phyloP scores from a whole-genome alignment of 2,888 invertebrate genomes.

The Tipula confusa region DNA sequence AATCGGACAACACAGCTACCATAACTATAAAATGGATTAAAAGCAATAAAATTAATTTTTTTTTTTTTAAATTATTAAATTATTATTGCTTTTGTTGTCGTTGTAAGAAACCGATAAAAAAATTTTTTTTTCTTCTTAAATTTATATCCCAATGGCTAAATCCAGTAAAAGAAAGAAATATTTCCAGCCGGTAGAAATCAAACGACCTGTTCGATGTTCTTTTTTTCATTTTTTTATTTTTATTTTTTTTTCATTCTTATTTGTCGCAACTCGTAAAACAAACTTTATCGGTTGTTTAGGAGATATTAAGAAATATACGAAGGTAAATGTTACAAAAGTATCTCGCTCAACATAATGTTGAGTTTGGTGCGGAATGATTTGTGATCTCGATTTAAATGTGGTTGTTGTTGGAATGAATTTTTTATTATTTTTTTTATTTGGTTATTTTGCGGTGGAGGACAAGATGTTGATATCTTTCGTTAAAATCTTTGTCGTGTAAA shows the following conservation, averaged over 20 bases:
- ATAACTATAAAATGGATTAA: conserved; percentile 16
- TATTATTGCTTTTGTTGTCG: not conserved
- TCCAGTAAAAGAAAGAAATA: not conserved
- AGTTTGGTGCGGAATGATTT: not conserved
- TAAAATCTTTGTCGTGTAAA: not conserved
- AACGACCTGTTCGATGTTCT: not conserved
- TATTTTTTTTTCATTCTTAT: not conserved
- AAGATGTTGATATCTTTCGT: not conserved
- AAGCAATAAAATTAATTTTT: not conserved
- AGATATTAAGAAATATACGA: not conserved
- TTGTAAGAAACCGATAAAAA: not conserved
- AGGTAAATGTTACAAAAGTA: not conserved
- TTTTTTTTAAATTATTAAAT: not conserved
- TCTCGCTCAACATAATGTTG: not conserved
- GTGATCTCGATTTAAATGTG: not conserved
- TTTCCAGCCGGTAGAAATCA: not conserved
- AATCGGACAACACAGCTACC: not conserved
- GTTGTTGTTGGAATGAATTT: not conserved
- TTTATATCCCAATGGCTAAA: conserved; percentile 20
- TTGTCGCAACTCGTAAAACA: not conserved
- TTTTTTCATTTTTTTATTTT: not conserved
- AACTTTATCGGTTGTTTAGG: conserved; percentile 1
- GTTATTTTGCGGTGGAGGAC: conserved; percentile 20
- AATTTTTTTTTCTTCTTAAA: not conserved
- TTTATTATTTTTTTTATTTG: not conserved